A percentile compares a stretch with the other conserved stretches of the same genome.
These are phyloP conservation scores for Colletes latitarsis DNA, from an alignment of 1,140 invertebrate genomes.

Conservation along the genomic window DNA sequence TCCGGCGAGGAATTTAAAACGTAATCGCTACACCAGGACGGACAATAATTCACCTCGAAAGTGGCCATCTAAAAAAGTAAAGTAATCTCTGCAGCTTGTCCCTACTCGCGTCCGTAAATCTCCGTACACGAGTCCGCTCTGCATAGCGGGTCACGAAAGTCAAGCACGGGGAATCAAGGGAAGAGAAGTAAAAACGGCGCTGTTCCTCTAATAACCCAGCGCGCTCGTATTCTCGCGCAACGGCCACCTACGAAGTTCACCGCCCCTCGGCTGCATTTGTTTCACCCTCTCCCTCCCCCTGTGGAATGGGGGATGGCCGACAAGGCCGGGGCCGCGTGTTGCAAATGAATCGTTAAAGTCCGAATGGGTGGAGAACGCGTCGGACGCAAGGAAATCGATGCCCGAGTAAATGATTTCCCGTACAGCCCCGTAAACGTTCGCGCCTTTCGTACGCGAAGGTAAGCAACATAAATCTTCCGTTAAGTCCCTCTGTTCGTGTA, in stretches of 20 bases:
- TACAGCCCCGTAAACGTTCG: constrained; percentile 52
- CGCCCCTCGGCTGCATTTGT: not conserved
- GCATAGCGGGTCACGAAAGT: constrained; percentile 61
- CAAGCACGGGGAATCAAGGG: constrained; percentile 48
- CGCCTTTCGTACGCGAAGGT: constrained; percentile 57
- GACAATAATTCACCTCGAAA: constrained; percentile 61
- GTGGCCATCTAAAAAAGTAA: constrained; percentile 53
- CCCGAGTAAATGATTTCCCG: constrained; percentile 61
- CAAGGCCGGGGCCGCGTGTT: constrained; percentile 31
- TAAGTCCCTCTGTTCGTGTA: constrained; percentile 44
- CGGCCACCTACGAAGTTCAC: constrained; percentile 12
- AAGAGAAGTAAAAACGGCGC: constrained; percentile 57
- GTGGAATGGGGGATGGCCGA: not conserved
- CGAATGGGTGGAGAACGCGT: constrained; percentile 41
- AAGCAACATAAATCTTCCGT: constrained; percentile 72
- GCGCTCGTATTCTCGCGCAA: constrained; percentile 44
- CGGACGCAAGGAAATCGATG: constrained; percentile 58
- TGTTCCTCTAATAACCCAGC: constrained; percentile 58
- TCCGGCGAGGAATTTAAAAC: constrained; percentile 29
- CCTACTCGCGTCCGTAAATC: constrained; percentile 56
- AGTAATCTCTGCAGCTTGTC: constrained; percentile 61
- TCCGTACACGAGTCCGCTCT: constrained; percentile 47
- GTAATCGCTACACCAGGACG: constrained; percentile 39
- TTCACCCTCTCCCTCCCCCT: not conserved
- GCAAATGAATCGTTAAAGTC: constrained; percentile 66